These are phyloP conservation scores for Tachypleus tridentatus DNA, from an alignment of 1,140 invertebrate genomes.

Conservation along the genomic window DNA sequence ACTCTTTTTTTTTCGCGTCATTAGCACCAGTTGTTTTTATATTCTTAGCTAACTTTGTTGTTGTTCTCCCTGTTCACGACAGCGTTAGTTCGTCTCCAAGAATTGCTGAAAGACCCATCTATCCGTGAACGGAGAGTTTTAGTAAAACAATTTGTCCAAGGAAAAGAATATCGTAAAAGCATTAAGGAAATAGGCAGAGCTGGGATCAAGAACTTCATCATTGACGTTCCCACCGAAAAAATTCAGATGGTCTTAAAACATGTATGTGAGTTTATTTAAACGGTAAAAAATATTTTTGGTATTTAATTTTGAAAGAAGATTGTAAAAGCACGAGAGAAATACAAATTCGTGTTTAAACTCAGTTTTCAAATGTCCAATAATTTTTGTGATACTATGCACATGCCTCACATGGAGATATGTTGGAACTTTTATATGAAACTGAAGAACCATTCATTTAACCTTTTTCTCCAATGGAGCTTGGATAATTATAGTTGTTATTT, in stretches of 20 bases:
- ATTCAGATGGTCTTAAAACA: conserved; percentile 23
- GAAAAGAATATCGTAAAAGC: conserved; percentile 30
- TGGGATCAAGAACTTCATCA: conserved; percentile 25
- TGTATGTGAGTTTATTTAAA: conserved; percentile 6
- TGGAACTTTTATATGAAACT: no score
- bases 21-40: no score
- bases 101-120: conserved; percentile 77
- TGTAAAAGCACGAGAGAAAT: no score
- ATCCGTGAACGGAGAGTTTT: conserved; percentile 46
- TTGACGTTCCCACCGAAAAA: conserved; percentile 25
- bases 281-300: neutral
- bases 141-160: conserved; percentile 38
- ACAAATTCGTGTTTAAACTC: no score
- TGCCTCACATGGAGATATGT: no score
- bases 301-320: no score
- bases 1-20: neutral
- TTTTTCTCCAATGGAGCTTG: no score
- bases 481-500: no score
- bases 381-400: no score
- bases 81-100: conserved; percentile 71
- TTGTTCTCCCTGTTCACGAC: neutral
- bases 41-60: no score
- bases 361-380: no score
- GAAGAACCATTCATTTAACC: no score
- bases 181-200: conserved; percentile 25